Evolutionary conservation across 2,888 invertebrate genomes (phyloP).

Genomic region (Bugula neritina): DNA sequence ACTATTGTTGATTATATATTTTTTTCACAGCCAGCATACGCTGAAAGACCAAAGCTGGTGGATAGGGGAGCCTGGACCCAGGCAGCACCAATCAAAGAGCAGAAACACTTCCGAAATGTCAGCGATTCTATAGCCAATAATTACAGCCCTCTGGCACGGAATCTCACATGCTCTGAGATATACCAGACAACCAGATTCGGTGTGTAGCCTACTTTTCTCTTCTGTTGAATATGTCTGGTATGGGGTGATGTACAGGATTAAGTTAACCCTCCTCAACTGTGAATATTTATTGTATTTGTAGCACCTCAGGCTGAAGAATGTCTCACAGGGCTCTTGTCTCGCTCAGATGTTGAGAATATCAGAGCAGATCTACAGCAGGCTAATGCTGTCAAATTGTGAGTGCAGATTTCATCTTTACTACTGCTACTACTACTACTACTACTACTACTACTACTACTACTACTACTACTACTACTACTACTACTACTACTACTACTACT

Average conservation of each 20-base stretch:
- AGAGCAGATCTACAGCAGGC: conserved; percentile 9
- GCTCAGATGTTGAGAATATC: conserved; percentile 2
- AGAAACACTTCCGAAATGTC: conserved; percentile 42
- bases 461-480: too few species aligned
- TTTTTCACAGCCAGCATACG: conserved; percentile 41
- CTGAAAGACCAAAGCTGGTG: conserved; percentile 46
- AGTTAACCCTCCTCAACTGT: too few species aligned
- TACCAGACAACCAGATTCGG: conserved; percentile 42
- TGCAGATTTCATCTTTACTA: too few species aligned
- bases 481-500: too few species aligned
- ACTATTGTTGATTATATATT: too few species aligned
- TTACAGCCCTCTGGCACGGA: conserved; percentile 47
- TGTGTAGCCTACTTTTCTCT: not conserved
- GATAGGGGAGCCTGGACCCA: conserved; percentile 47
- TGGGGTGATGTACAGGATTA: too few species aligned
- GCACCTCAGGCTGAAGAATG: conserved; percentile 20
- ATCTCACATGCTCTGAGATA: conserved; percentile 45
- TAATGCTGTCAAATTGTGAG: not conserved
- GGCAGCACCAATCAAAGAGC: conserved; percentile 49
- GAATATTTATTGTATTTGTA: too few species aligned
- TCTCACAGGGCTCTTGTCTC: conserved; percentile 18
- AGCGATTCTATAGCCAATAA: conserved; percentile 52
- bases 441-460: too few species aligned
- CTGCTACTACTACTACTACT: too few species aligned
- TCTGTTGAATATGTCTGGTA: not conserved